Evolutionary conservation across 1,140 invertebrate genomes (phyloP), one percentile per base, ranked within the genome.

Genomic region (Scaptomyza graminum): DNA sequence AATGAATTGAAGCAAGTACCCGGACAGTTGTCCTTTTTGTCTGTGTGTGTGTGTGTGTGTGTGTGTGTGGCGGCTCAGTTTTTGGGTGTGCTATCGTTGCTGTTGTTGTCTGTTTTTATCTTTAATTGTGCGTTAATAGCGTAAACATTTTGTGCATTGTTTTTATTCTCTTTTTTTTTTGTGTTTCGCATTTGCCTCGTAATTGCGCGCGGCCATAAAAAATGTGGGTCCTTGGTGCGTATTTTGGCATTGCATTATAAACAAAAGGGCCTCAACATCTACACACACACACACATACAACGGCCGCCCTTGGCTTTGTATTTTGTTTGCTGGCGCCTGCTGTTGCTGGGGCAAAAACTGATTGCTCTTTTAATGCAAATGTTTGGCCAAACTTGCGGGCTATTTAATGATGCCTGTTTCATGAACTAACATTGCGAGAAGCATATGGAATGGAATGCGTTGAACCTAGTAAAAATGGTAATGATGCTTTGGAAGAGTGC

Each of bases 91-190:
- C 60, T 54, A 76, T 77, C 79, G 79, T 82, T 18, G 52, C 52
- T 54, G 74, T 77, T 83, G 75, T 82, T 61, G 28, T 54, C 62
- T 62, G 63, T 72, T 78, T 85, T 87, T 87, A 87, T 85, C 82
- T 85, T 85, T 85, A 85, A 87, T 85, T 85, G 82, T 85, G 82
- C 82, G 82, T 85, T 85, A 85, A 85, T 85, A 85, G 83, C 82
- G 83, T 85, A 85, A 87, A 85, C 78, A 87, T 87, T 87, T 87
- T 67, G 54, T 46, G 39, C 65, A 57, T 63, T 68, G 47, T 66
- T 52, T 64, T 66, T 73, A 3, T 50, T 73, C 46, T 52, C 28
- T 31, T 47, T 63, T 61, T 57, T 16, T 39, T 43, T 72, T 43
- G 37, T 43, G 37, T 12, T 39, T 39, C 63, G 57, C 41, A 47